phyloP scores from a whole-genome alignment of 2,113 vertebrate species.

The Sceloporus tristichus region DNA sequence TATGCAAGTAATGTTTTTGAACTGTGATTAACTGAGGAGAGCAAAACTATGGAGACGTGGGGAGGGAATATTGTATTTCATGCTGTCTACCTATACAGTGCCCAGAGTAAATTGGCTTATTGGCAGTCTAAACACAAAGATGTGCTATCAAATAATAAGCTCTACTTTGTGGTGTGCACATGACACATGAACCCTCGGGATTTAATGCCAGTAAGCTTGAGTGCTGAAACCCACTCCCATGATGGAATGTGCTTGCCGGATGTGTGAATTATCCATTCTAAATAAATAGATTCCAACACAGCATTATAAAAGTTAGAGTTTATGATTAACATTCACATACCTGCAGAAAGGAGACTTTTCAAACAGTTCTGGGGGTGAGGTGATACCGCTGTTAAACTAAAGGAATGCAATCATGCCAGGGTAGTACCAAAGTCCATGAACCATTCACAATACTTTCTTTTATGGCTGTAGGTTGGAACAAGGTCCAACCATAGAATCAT shows the following conservation, averaged over 20 bases:
- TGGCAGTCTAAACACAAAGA: too few species aligned
- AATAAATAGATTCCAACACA: constrained; percentile 24
- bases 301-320: constrained; percentile 36
- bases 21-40: too few species aligned
- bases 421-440: constrained; percentile 30
- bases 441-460: fast-evolving
- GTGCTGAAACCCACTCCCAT: too few species aligned
- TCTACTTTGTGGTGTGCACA: not conserved
- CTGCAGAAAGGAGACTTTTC: constrained; percentile 6
- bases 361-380: not conserved
- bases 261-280: not conserved
- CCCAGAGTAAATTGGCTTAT: too few species aligned
- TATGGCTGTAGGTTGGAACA: not conserved
- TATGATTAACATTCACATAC: constrained; percentile 53
- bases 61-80: too few species aligned
- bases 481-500: not conserved
- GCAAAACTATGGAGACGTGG: too few species aligned
- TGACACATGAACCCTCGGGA: not conserved
- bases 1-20: too few species aligned
- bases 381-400: constrained; percentile 15
- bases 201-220: not conserved
- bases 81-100: too few species aligned
- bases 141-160: not conserved
- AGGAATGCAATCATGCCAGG: constrained; percentile 32
- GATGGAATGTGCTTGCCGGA: not conserved